Evolutionary conservation across 2,113 vertebrate genomes (phyloP).

Genomic region (Chlamydotis undulata): DNA sequence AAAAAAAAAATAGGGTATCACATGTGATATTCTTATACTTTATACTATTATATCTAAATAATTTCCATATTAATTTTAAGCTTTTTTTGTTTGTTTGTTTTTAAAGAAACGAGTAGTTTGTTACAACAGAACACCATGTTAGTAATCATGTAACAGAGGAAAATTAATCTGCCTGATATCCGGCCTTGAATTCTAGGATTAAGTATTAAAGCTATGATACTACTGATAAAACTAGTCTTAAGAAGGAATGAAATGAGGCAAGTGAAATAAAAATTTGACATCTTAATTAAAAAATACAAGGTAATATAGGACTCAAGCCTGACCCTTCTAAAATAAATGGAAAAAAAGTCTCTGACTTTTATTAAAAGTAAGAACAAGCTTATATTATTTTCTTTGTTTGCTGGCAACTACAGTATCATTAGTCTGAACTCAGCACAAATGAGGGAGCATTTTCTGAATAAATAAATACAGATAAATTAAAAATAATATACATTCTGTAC

Average conservation of each 20-base stretch:
- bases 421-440: not conserved
- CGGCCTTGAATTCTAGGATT: not conserved
- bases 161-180: not conserved
- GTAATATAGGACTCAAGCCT: not conserved
- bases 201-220: not conserved
- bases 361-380: not conserved
- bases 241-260: not conserved
- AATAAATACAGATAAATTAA: not conserved
- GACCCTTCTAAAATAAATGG: not conserved
- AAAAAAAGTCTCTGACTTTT: not conserved
- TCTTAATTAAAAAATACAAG: not conserved
- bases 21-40: not conserved
- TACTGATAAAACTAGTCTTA: not conserved
- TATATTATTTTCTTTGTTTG: not conserved
- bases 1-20: not conserved
- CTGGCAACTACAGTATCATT: not conserved
- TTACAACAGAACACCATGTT: not conserved
- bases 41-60: not conserved
- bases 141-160: not conserved
- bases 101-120: not conserved
- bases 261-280: not conserved
- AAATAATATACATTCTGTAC: not conserved
- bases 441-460: not conserved
- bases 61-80: conserved; percentile 21
- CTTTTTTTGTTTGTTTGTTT: not conserved